phyloP scores from a whole-genome alignment of 2,888 invertebrate genomes.

The Stratiomys singularior region DNA sequence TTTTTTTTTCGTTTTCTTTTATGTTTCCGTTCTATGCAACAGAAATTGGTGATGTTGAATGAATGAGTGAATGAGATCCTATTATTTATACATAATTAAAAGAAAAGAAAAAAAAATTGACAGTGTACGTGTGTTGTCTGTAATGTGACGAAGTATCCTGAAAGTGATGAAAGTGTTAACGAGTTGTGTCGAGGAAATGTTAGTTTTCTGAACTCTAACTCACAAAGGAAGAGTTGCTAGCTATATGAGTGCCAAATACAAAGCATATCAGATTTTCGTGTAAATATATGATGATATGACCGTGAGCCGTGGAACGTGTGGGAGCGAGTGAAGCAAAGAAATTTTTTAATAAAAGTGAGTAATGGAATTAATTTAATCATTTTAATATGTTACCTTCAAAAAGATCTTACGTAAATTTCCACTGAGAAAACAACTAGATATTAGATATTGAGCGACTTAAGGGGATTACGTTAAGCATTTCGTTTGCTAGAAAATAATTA shows the following conservation, averaged over 20 bases:
- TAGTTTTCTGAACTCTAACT: background rate
- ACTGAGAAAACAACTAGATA: too few species aligned
- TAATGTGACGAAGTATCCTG: background rate
- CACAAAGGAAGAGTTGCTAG: background rate
- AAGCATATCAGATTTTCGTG: constrained; percentile 15
- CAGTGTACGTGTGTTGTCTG: constrained; percentile 9
- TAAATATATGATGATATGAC: background rate
- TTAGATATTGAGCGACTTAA: too few species aligned
- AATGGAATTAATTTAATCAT: too few species aligned
- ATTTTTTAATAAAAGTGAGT: too few species aligned
- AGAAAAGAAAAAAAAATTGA: constrained; percentile 4
- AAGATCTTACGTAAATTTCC: too few species aligned
- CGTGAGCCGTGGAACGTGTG: background rate
- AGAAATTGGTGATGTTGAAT: background rate
- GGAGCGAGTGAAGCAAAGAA: too few species aligned
- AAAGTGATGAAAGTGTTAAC: background rate
- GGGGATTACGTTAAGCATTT: too few species aligned
- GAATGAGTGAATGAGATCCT: constrained; percentile 14
- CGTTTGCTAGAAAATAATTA: too few species aligned
- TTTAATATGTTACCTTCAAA: too few species aligned
- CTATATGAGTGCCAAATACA: constrained; percentile 14
- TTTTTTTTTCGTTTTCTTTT: background rate
- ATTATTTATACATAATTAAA: constrained; percentile 2
- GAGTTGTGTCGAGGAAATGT: background rate
- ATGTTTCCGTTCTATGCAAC: background rate